Conservation (phyloP, 92 coral and sea anemone genomes). For the Phymanthus crucifer region DNA sequence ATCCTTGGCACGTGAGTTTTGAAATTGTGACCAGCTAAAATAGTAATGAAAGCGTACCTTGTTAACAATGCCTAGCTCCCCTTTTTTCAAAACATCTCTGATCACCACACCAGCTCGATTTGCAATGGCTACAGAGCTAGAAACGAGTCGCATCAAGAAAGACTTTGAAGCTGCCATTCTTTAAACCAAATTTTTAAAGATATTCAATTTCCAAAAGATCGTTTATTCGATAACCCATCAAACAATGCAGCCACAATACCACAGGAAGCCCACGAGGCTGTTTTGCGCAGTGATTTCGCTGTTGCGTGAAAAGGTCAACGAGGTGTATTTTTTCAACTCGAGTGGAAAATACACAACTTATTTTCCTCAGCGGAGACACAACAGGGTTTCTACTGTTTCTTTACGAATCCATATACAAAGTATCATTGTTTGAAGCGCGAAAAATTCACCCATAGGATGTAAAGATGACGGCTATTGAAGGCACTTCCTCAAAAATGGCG, state of each 20-base stretch:
- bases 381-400: not conserved
- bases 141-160: conserved; percentile 73
- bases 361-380: not conserved
- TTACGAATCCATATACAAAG: not conserved
- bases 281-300: not conserved
- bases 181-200: not conserved
- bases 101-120: conserved; percentile 91
- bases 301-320: conserved; percentile 26
- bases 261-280: conserved; percentile 23
- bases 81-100: conserved; percentile 80
- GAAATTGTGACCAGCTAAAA: not conserved
- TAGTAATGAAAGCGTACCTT: conserved; percentile 54
- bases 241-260: not conserved
- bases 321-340: not conserved
- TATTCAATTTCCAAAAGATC: not conserved
- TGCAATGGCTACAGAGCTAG: conserved; percentile 91
- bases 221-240: conserved; percentile 24
- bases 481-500: conserved; percentile 36
- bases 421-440: not conserved
- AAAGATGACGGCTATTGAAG: conserved; percentile 5
- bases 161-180: conserved; percentile 65
- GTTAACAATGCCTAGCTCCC: conserved; percentile 88
- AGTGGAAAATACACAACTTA: conserved; percentile 7
- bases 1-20: too few relatives aligned
- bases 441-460: not conserved